Base-by-base conservation (phyloP, 2,888 invertebrate species). In the Anoplius nigerrimus region DNA sequence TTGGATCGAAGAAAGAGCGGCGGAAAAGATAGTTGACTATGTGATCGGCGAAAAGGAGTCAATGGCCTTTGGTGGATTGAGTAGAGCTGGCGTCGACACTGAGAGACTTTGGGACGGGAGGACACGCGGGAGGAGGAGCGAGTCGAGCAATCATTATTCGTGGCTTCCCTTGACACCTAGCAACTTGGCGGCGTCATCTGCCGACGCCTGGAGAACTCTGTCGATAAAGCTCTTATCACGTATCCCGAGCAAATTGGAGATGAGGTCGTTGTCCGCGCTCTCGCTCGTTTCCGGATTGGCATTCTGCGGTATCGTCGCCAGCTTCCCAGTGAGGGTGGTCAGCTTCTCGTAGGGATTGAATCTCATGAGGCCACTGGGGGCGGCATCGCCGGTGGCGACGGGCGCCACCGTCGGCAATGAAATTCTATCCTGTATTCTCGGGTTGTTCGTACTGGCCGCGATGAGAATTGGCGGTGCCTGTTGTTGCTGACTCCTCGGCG, bases 181-280 rank as follows among this genome's bases (percentile, higher is more conserved):
- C 74, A 97, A 92, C 86, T 96, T 95, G 0, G 97, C 97, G 22
- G 97, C 97, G 86, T 96, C 96, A 76, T 94, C 93, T 34, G 96
- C 93, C 0, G 94, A 93, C 24, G 95, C 95, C 2, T 94, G 92
- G 42, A 97, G 91, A 74, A 95, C 92, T 88, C 94, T 94, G 84
- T 97, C 97, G 62, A 98, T 94, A 70, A 95, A 93, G 16, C 94
- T 94, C 78, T 94, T 93, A 87, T 96, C 97, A 51, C 95, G 93
- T 70, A 98, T 95, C 0, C 97, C 97, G 18, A 98, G 90, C 0
- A 98, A 91, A 88, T 97, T 97, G 11, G 97, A 96, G 79, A 98
- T 96, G 66, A 98, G 91, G 87, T 97, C 96, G 69, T 92, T 91
- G 59, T 91, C 91, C 53, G 92, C 91, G 83, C 92, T 92, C 0